Percentiles rank a stretch among this genome's conserved stretches.
Evolutionary conservation across 2,113 vertebrate genomes (phyloP).

Genomic region (Sporophila hypoxantha): DNA sequence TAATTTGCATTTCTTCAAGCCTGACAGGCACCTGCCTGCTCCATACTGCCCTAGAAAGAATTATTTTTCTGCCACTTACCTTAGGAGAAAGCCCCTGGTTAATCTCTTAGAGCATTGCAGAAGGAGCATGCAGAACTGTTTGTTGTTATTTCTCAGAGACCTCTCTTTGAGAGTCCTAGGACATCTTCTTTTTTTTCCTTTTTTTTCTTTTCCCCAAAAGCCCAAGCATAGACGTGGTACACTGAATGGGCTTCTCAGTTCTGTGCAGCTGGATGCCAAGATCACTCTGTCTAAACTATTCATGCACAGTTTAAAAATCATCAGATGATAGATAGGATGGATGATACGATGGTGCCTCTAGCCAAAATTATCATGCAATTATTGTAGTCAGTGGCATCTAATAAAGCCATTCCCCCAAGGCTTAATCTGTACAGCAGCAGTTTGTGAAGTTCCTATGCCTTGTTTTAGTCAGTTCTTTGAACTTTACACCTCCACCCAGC

Average conservation of each 20-base stretch:
- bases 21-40: neutral
- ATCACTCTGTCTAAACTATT: slow-evolving; percentile 10
- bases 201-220: neutral
- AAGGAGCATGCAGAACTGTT: neutral
- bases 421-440: neutral
- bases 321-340: slow-evolving; percentile 7
- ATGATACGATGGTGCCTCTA: slow-evolving; percentile 57
- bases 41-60: neutral
- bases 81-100: slow-evolving; percentile 11
- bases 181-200: neutral
- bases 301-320: slow-evolving; percentile 69
- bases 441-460: neutral
- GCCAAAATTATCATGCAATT: slow-evolving; percentile 68
- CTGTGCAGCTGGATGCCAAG: slow-evolving; percentile 1
- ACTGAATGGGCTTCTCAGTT: neutral
- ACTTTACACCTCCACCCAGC: neutral
- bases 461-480: neutral
- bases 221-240: neutral
- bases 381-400: slow-evolving; percentile 63
- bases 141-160: neutral
- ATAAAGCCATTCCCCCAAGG: slow-evolving; percentile 51
- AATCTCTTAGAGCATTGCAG: slow-evolving; percentile 3
- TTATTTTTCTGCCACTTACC: slow-evolving; percentile 56
- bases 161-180: neutral
- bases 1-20: neutral